These are phyloP conservation scores for Harlomillsia oculata DNA, from an alignment of 1,140 invertebrate genomes.

Conservation along the genomic window DNA sequence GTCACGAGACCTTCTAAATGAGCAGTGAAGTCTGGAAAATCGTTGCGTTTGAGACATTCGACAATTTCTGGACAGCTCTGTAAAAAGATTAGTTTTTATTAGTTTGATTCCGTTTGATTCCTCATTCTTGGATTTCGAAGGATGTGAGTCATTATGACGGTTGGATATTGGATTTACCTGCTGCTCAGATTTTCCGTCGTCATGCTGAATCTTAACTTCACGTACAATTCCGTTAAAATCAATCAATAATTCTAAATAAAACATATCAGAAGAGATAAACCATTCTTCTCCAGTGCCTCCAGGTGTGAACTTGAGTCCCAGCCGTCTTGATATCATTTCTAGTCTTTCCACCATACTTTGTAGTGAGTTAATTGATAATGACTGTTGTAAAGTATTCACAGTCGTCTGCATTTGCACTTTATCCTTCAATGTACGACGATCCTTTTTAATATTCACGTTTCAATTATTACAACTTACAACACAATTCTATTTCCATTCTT, in stretches of 20 bases:
- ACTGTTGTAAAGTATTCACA: constrained; percentile 82
- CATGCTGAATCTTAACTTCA: constrained; percentile 89
- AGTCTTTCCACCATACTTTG: constrained; percentile 85
- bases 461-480: too few relatives aligned
- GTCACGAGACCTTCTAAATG: constrained; percentile 83
- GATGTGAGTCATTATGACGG: too few relatives aligned
- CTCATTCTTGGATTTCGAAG: too few relatives aligned
- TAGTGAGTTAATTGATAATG: constrained; percentile 82
- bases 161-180: too few relatives aligned
- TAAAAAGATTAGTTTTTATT: constrained; percentile 29
- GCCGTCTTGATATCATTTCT: constrained; percentile 56
- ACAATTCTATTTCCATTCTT: too few relatives aligned
- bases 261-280: constrained; percentile 94
- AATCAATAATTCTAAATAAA: constrained; percentile 82
- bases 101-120: background rate
- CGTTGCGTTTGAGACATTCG: constrained; percentile 61
- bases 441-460: constrained; percentile 48
- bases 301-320: constrained; percentile 64
- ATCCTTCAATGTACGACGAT: constrained; percentile 71
- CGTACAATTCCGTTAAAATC: constrained; percentile 69
- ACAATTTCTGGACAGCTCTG: constrained; percentile 81
- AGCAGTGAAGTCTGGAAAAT: constrained; percentile 85
- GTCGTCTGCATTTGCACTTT: constrained; percentile 76
- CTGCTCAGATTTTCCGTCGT: constrained; percentile 64
- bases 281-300: constrained; percentile 61